Evolutionary conservation across 2,888 invertebrate species (phyloP).

Genomic region (Calameuta idolon): DNA sequence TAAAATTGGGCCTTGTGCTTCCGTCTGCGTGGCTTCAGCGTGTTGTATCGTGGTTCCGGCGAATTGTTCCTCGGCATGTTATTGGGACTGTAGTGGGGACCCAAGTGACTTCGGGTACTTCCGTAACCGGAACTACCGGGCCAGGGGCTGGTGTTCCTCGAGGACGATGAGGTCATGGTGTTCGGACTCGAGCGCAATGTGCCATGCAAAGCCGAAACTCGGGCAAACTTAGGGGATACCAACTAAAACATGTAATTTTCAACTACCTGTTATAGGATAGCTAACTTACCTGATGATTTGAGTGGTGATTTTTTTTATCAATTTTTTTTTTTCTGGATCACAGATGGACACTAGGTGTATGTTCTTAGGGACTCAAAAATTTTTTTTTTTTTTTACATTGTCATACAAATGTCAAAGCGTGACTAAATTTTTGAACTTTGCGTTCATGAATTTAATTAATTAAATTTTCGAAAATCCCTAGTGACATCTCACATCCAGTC

Average conservation of each 20-base stretch:
- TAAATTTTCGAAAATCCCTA: not conserved
- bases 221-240: constrained; percentile 63
- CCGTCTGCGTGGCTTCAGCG: constrained; percentile 57
- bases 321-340: not conserved
- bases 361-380: not conserved
- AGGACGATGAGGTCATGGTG: constrained; percentile 45
- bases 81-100: constrained; percentile 62
- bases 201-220: constrained; percentile 63
- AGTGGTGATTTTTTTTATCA: not conserved
- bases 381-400: too few relatives aligned
- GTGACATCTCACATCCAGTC: not conserved
- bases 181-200: constrained; percentile 53
- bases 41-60: constrained; percentile 61
- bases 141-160: constrained; percentile 54
- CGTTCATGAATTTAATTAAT: not conserved
- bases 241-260: constrained; percentile 57
- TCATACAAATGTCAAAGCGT: too few relatives aligned
- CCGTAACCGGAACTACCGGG: constrained; percentile 69
- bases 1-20: constrained; percentile 56
- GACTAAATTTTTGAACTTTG: too few relatives aligned
- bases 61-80: constrained; percentile 63
- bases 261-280: not conserved
- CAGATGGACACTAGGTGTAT: not conserved
- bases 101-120: constrained; percentile 66
- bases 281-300: not conserved